Percentiles rank a stretch among this genome's conserved stretches.
phyloP scores from a whole-genome alignment of 2,888 invertebrate species.

The Eupeodes latifasciatus region DNA sequence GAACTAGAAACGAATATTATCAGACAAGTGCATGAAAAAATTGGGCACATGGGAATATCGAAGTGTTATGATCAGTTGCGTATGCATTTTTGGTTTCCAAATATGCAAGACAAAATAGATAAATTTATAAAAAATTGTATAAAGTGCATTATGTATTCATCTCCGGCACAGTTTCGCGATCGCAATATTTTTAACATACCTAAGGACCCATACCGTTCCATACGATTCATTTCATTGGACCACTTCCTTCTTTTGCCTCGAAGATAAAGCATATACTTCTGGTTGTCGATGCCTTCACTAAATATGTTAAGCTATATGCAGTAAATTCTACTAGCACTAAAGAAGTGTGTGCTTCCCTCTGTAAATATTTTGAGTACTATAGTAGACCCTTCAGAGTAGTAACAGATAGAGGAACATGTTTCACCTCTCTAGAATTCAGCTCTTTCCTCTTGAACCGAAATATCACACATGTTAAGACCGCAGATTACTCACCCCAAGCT shows the following conservation, averaged over 20 bases:
- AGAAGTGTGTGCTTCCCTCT: too few relatives aligned
- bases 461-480: too few relatives aligned
- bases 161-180: neutral
- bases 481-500: too few relatives aligned
- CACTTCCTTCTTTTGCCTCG: neutral
- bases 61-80: conserved; percentile 77
- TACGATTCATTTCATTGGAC: neutral
- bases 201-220: neutral
- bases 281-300: neutral
- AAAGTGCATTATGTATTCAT: neutral
- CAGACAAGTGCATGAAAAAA: conserved; percentile 76
- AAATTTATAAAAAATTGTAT: neutral
- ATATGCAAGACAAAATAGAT: too few relatives aligned
- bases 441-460: too few relatives aligned
- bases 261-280: conserved; percentile 17
- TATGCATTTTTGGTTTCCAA: neutral
- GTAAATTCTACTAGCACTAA: too few relatives aligned
- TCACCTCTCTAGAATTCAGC: too few relatives aligned
- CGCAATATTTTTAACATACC: neutral
- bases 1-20: conserved; percentile 79
- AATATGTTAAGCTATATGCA: too few relatives aligned
- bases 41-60: conserved; percentile 77
- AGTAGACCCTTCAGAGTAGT: too few relatives aligned
- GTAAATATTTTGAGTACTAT: too few relatives aligned
- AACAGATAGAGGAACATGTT: too few relatives aligned